phyloP scores from a whole-genome alignment of 2,888 invertebrate species.

The Agonum fuliginosum region DNA sequence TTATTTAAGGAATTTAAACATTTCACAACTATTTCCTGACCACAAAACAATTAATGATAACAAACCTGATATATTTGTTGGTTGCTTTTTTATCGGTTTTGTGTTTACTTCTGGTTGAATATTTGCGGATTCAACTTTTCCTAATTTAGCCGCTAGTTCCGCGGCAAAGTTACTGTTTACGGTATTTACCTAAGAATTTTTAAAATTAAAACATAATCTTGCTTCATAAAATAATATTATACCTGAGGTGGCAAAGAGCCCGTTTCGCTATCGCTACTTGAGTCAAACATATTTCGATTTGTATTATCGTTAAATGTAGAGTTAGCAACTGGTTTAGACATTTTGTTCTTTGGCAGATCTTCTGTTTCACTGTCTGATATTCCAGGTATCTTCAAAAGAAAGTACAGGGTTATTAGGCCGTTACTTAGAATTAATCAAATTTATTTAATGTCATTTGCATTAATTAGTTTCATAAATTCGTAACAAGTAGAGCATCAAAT shows the following conservation, averaged over 20 bases:
- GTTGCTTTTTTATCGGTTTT: conserved; percentile 70
- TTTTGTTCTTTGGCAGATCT: conserved; percentile 63
- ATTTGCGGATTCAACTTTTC: conserved; percentile 71
- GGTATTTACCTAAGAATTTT: conserved; percentile 42
- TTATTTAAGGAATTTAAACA: conserved; percentile 15
- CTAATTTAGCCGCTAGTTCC: conserved; percentile 78
- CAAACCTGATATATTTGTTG: conserved; percentile 57
- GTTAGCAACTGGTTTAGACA: conserved; percentile 65
- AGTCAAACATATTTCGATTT: conserved; percentile 62
- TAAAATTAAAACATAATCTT: background rate
- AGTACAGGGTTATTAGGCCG: conserved; percentile 27
- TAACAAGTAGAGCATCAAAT: conserved; percentile 18
- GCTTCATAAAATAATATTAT: conserved; percentile 36
- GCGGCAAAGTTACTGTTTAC: conserved; percentile 75
- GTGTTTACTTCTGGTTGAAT: conserved; percentile 71
- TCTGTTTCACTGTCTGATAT: conserved; percentile 68
- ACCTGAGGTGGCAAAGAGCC: conserved; percentile 66
- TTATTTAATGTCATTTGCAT: conserved; percentile 31
- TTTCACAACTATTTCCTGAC: conserved; percentile 31
- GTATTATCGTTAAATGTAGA: conserved; percentile 67
- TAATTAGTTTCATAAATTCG: conserved; percentile 37
- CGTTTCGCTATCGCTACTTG: conserved; percentile 65
- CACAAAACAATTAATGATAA: conserved; percentile 18
- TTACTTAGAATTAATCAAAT: conserved; percentile 1
- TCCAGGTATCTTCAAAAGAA: conserved; percentile 64